Evolutionary conservation across 2,888 invertebrate species (phyloP), one percentile per base, ranked within the genome.

Genomic region (Marronus borbonicus): DNA sequence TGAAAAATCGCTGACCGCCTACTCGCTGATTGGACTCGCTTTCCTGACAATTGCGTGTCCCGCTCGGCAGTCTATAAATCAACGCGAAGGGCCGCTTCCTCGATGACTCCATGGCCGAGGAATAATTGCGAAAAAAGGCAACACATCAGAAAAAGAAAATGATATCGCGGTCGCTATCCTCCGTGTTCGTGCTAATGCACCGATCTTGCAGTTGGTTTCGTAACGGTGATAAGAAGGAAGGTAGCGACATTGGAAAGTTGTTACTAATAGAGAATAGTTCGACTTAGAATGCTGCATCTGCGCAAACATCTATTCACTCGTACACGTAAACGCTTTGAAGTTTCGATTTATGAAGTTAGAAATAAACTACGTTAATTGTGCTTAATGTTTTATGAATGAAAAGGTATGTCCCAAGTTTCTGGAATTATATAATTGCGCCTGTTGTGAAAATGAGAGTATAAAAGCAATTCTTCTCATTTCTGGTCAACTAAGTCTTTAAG

Each of bases 31-130:
- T 81, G 80, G 81, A 81, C 79, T 80, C 81, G 80, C 79, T 70
- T 80, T 79, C 80, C 77, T 82, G 82, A 82, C 82, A 81, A 80
- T 82, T 82, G 82, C 82, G 82, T 82, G 82, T 82, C 81, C 80
- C 76, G 81, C 65, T 75, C 78, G 79, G 78, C 80, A 81, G 81
- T 64, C 80, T 77, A 81, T 83, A 82, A 82, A 82, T 83, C 82
- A 82, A 81, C 78, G 68, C 77, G 75, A 70, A 78, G 78, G 60
- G 77, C 76, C 78, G 80, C 80, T 81, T 81, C 80, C 82, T 81
- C 80, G 80, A 76, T 78, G 81, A 79, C 77, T 76, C 68, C 49
- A 50, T 52, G 55, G 36, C 70, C 78, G 80, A 80, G 81, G 76
- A 81, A 81, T 81, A 82, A 81, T 81, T 81, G 80, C 78, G 66